Evolutionary conservation across 2,888 invertebrate genomes (phyloP), one percentile per base, ranked within the genome.

Genomic region (Nemoura dubitans): DNA sequence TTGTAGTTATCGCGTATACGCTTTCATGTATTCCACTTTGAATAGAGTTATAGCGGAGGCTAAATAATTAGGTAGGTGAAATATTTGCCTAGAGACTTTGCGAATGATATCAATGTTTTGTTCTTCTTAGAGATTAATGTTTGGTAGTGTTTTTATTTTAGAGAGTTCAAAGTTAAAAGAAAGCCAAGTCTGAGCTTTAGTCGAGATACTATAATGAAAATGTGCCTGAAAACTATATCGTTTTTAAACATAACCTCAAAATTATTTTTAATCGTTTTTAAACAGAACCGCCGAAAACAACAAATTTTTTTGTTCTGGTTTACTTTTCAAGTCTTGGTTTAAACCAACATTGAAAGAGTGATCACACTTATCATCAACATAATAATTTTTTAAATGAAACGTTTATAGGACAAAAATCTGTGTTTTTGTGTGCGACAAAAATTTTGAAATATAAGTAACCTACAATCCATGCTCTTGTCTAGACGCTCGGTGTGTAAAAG

Each of bases 241-340:
- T 21, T 21, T 59, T 1, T 10, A 59, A 59, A 59, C 3, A 59
- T 59, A 59, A 59, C 16, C 59, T 3, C 21, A 1, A 59, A 21
- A 10, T 59, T 7, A 21, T 21, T 59, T 59, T 59, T 21, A 59
- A 59, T 6, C 21, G 21, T 59, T 59, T 59, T 16, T 7, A 59
- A 59, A 14, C 3, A 14, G 14, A 59, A 1, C 59, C 59, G 14
- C 59, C 59, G 21, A 59, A 1, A 21, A 59, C 59, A 21, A 59
- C 6, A 78, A 10, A 78, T 78, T 78, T 78, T 25, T 21, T 6
- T 78, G 78, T 7, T 78, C 25, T 14, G 10, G 5, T 26, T 16
- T 14, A 78, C 78, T 25, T 78, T 36, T 78, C 26, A 27, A 78
- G 21, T 25, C 36, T 30, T 83, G 83, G 42, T 83, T 83, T 42